These are phyloP conservation scores for Synanthedon myopaeformis DNA, from an alignment of 2,888 invertebrate species.

Conservation along the genomic window DNA sequence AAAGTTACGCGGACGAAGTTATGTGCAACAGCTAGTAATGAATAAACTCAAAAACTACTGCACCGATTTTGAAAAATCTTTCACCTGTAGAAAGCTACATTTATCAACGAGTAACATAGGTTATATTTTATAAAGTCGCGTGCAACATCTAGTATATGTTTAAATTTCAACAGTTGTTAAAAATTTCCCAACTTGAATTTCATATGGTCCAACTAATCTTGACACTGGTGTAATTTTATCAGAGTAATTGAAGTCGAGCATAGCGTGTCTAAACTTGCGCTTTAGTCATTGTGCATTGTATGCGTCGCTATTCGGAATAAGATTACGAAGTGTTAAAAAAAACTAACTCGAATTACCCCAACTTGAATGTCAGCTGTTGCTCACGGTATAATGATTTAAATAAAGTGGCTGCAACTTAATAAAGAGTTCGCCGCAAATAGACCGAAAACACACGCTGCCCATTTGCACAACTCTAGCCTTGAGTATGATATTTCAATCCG, in stretches of 20 bases:
- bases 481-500: constrained; percentile 3
- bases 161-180: not conserved
- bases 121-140: too few relatives aligned
- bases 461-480: constrained; percentile 35
- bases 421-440: constrained; percentile 35
- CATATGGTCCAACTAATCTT: not conserved
- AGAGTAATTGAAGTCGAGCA: not conserved
- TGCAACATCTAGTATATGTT: too few relatives aligned
- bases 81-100: too few relatives aligned
- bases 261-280: not conserved
- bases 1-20: too few relatives aligned
- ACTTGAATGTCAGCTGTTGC: too few relatives aligned
- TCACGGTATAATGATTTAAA: too few relatives aligned
- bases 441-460: constrained; percentile 38
- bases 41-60: too few relatives aligned
- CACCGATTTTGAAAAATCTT: too few relatives aligned
- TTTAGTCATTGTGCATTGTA: not conserved
- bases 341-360: not conserved
- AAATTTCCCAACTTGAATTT: not conserved
- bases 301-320: not conserved
- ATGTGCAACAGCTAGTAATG: too few relatives aligned
- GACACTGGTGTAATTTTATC: not conserved
- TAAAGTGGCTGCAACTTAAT: constrained; percentile 19
- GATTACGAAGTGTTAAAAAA: not conserved
- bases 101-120: too few relatives aligned